These are phyloP conservation scores for Stenopsyche tienmushanensis DNA, from an alignment of 1,140 invertebrate species.

Conservation along the genomic window DNA sequence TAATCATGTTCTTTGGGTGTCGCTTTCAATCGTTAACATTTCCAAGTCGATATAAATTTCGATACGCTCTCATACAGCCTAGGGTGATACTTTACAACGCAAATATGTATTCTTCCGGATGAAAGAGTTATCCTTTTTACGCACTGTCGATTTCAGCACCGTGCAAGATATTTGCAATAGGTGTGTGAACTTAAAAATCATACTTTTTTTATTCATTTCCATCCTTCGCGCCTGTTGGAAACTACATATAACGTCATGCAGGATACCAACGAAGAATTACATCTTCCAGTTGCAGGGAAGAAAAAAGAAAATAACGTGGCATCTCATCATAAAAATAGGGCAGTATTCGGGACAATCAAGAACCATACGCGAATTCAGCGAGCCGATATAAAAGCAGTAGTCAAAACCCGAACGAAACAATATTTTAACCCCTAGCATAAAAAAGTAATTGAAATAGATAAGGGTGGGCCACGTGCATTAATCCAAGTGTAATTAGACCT, in stretches of 20 bases:
- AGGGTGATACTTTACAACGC: not conserved
- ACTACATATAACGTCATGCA: too few species aligned
- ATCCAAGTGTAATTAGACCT: constrained; percentile 19
- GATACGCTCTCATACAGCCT: not conserved
- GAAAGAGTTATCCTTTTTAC: constrained; percentile 6
- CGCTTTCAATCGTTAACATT: too few species aligned
- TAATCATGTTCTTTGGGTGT: too few species aligned
- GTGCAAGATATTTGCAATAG: constrained; percentile 3
- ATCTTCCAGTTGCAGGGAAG: too few species aligned
- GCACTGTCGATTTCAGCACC: constrained; percentile 1
- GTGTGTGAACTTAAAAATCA: not conserved
- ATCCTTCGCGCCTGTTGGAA: too few species aligned
- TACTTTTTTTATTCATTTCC: not conserved
- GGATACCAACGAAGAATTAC: too few species aligned
- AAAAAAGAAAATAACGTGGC: too few species aligned
- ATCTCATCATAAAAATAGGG: not conserved
- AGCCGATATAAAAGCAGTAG: not conserved
- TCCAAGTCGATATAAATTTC: too few species aligned
- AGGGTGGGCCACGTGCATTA: constrained; percentile 13
- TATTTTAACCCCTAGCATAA: too few species aligned
- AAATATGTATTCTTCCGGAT: not conserved
- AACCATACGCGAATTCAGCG: not conserved
- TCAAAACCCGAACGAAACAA: too few species aligned
- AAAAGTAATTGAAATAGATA: not conserved
- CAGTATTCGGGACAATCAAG: not conserved